Evolutionary conservation across 2,797 vertebrate genomes (phyloP).

Genomic region (Argentina silus): DNA sequence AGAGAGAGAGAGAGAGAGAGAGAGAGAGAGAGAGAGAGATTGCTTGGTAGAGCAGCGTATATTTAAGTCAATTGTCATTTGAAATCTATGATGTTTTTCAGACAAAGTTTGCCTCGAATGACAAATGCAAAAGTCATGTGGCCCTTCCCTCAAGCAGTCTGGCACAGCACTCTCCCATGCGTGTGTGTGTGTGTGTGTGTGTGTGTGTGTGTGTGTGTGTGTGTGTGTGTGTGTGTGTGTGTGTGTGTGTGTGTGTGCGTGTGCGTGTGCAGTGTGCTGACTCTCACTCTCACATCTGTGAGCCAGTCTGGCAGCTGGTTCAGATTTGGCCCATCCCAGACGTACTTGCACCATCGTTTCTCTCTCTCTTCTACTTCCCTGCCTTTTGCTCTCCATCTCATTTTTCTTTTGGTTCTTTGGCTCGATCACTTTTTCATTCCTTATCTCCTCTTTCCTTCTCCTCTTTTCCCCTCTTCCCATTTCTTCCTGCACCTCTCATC

Average conservation of each 20-base stretch:
- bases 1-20: too few species aligned
- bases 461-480: conserved; percentile 6
- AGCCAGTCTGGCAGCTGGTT: conserved; percentile 65
- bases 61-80: conserved; percentile 43
- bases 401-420: not conserved
- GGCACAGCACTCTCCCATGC: conserved; percentile 21
- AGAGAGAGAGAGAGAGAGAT: conserved; percentile 23
- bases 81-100: conserved; percentile 17
- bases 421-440: not conserved
- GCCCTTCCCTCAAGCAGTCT: conserved; percentile 19
- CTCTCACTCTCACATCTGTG: conserved; percentile 60
- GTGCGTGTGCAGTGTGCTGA: conserved; percentile 20
- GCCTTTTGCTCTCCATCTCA: not conserved
- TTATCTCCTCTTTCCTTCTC: conserved; percentile 4
- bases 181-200: not conserved
- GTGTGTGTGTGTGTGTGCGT: conserved; percentile 14
- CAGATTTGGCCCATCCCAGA: conserved; percentile 50
- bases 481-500: not conserved
- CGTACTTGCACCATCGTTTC: conserved; percentile 42
- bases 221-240: conserved; percentile 14
- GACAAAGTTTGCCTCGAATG: conserved; percentile 41
- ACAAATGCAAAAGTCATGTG: conserved; percentile 53
- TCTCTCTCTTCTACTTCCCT: conserved; percentile 26
- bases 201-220: conserved; percentile 26
- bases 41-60: conserved; percentile 1